These are phyloP conservation scores for Gymnobelideus leadbeateri DNA, from an alignment of 2,113 vertebrate species.

Conservation along the genomic window DNA sequence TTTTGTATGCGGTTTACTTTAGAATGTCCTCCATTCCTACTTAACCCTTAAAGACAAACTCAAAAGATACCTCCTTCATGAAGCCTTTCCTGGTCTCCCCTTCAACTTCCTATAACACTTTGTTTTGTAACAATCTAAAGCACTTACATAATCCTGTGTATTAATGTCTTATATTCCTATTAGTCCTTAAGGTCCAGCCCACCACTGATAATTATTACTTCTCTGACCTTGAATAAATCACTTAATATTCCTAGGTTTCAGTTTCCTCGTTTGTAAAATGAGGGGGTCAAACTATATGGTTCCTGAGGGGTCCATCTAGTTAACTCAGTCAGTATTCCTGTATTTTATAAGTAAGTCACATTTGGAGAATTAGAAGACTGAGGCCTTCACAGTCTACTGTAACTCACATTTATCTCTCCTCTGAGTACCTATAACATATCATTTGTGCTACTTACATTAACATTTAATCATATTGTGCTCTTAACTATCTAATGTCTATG, in stretches of 20 bases:
- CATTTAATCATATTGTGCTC: neutral
- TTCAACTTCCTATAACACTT: neutral
- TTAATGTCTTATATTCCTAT: neutral
- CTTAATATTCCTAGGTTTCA: neutral
- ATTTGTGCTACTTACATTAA: neutral
- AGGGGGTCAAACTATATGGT: neutral
- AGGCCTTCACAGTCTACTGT: neutral
- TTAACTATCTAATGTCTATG: neutral
- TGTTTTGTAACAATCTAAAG: neutral
- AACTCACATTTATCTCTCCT: neutral
- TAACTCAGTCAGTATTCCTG: conserved; percentile 24
- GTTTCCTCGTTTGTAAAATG: neutral
- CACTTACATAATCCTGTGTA: neutral
- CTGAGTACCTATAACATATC: neutral
- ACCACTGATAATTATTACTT: neutral
- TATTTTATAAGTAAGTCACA: neutral
- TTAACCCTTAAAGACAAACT: neutral
- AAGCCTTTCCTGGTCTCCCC: neutral
- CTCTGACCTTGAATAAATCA: neutral
- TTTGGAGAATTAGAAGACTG: conserved; percentile 14
- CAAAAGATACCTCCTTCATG: neutral
- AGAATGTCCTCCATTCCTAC: too few species aligned
- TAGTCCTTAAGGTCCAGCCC: neutral
- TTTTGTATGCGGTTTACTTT: neutral
- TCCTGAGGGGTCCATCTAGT: neutral